Conservation (phyloP, 2,113 vertebrate species). For the Cololabis saira region DNA sequence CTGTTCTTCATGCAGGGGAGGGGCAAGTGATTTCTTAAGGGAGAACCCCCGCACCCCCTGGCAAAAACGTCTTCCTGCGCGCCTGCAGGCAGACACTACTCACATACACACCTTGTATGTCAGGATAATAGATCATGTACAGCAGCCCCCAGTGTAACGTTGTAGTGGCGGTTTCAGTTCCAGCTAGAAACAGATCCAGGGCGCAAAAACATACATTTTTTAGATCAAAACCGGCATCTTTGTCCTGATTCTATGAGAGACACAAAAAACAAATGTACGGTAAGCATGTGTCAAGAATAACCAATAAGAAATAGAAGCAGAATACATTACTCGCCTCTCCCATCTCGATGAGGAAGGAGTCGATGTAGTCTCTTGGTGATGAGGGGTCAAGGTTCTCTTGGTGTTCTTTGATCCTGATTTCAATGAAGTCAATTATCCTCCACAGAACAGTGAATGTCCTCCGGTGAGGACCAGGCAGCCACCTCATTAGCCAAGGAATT, state of each 20-base stretch:
- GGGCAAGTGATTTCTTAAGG: too few species aligned
- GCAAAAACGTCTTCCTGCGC: too few species aligned
- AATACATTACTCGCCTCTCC: conserved; percentile 72
- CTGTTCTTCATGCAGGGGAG: too few species aligned
- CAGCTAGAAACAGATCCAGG: conserved; percentile 83
- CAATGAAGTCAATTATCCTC: conserved; percentile 53
- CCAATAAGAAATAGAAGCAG: not conserved
- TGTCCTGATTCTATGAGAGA: conserved; percentile 22
- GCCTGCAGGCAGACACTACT: too few species aligned
- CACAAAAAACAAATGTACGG: not conserved
- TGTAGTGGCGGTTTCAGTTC: conserved; percentile 85
- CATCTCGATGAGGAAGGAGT: conserved; percentile 85
- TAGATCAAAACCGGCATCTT: conserved; percentile 67
- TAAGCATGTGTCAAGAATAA: not conserved
- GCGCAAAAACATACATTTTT: conserved; percentile 68
- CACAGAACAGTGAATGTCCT: conserved; percentile 48
- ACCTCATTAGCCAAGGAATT: conserved; percentile 77
- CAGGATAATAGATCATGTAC: not conserved
- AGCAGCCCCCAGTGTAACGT: conserved; percentile 64
- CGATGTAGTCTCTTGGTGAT: conserved; percentile 83
- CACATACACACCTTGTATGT: not conserved
- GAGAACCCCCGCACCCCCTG: too few species aligned
- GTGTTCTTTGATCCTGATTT: conserved; percentile 74
- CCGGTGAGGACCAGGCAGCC: conserved; percentile 82
- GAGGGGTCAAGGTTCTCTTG: conserved; percentile 76